phyloP scores from a whole-genome alignment of 2,797 vertebrate species.

The Ficedula albicollis region DNA sequence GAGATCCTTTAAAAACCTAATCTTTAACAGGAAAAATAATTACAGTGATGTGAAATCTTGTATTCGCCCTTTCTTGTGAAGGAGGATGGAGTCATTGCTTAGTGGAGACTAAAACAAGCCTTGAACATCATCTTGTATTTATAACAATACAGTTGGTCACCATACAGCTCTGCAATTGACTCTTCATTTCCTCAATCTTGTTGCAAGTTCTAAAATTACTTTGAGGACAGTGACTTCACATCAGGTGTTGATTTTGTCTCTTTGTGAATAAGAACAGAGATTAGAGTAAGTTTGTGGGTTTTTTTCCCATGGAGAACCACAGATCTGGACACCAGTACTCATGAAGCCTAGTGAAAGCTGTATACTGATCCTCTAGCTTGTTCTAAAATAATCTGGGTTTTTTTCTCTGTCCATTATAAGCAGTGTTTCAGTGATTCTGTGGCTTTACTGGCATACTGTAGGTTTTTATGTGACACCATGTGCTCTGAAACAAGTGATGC shows the following conservation, averaged over 20 bases:
- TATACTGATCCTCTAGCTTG: background rate
- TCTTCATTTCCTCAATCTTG: background rate
- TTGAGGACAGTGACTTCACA: background rate
- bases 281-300: background rate
- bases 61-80: background rate
- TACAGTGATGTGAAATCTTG: background rate
- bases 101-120: background rate
- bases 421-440: background rate
- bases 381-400: background rate
- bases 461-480: background rate
- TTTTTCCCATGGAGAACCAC: background rate
- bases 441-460: background rate
- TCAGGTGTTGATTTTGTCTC: background rate
- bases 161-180: rapidly evolving
- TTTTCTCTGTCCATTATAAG: background rate
- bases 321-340: background rate
- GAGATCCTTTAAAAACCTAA: background rate
- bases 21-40: background rate
- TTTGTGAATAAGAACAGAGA: background rate
- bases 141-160: rapidly evolving
- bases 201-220: background rate
- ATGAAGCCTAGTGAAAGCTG: background rate
- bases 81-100: background rate
- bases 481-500: background rate
- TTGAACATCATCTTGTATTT: background rate